These are phyloP conservation scores for Cherax quadricarinatus DNA, from an alignment of 1,140 invertebrate species.

Conservation along the genomic window DNA sequence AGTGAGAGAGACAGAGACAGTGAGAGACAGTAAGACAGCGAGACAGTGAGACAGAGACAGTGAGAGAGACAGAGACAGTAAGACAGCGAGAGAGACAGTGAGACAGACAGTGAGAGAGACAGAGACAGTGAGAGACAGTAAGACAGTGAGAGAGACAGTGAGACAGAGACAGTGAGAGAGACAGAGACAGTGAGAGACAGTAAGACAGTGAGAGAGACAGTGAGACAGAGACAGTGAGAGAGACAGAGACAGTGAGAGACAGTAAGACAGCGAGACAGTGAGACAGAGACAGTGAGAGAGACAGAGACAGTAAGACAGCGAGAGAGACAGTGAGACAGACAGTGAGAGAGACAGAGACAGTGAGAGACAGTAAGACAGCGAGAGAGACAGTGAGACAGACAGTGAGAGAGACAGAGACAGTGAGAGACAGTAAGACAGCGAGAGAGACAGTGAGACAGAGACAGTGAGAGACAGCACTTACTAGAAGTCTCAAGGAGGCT, in stretches of 20 bases:
- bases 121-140: background rate
- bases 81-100: too few species aligned
- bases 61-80: too few species aligned
- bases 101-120: background rate
- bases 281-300: background rate
- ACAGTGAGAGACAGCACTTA: background rate
- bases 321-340: too few species aligned
- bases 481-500: too few species aligned
- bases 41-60: too few species aligned
- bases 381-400: background rate
- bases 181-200: background rate
- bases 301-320: background rate
- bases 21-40: background rate
- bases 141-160: too few species aligned
- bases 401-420: background rate
- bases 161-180: background rate
- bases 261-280: background rate
- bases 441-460: too few species aligned
- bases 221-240: background rate
- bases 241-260: background rate
- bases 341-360: too few species aligned
- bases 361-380: too few species aligned
- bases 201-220: background rate
- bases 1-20: background rate
- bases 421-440: too few species aligned